Base-by-base conservation (phyloP, 2,888 invertebrate species). In the Eupithecia dodoneata region DNA sequence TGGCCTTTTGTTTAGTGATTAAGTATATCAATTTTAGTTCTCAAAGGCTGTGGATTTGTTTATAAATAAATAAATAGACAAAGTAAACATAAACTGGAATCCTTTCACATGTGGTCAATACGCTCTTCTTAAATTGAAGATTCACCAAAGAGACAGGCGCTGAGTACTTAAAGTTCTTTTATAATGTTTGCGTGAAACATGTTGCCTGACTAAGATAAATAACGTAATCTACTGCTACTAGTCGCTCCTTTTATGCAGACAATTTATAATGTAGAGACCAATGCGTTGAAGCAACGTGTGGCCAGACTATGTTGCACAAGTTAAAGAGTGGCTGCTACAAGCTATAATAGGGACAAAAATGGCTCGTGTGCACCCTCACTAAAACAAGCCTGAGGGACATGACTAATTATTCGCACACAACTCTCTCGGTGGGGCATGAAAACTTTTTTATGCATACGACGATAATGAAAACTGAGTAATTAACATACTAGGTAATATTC, bases 401-500 rank as follows among this genome's bases (percentile, higher is more conserved):
- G 63, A 63, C 66, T 66, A 66, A 66, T 66, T 66, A 66, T 66
- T 66, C 42, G 41, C 66, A 66, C 66, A 66, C 42, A 41, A 66
- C 66, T 41, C 41, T 66, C 66, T 41, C 66, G 66, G 66, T 41
- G 15, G 7, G 66, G 66, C 41, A 66, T 66, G 66, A 66, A 66
- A 66, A 66, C 66, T 66, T 66, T 66, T 66, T 66, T 66, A 66
- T 66, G 66, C 66, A 66, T 42, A 66, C 66, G 42, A 66, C 13
- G 66, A 42, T 66, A 66, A 66, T 66, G 66, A 66, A 66, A 66
- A 66, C 66, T 66, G 66, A 66, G 66, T 66, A 66, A 66, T 66
- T 66, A 66, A 6, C 42, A 66, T 66, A 66, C 15, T 66, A 42
- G 15, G 42, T 66, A 41, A 15, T 42, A 66, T 42, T 15, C 13